phyloP scores from a whole-genome alignment of 2,797 vertebrate genomes.

The Thamnophis elegans region DNA sequence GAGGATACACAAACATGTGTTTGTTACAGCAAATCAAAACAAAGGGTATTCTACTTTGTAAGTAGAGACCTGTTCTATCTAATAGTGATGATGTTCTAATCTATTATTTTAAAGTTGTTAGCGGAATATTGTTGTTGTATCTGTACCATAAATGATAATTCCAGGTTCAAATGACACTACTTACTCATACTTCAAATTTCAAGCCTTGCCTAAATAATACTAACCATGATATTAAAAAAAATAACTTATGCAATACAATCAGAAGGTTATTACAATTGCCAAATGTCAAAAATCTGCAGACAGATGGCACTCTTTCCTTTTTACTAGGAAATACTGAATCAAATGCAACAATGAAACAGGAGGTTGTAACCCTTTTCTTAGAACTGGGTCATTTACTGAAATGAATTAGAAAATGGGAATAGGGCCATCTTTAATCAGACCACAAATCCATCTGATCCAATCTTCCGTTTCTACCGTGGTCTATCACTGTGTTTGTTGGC shows the following conservation, averaged over 20 bases:
- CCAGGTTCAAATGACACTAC: background rate
- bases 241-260: background rate
- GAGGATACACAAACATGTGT: background rate
- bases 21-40: background rate
- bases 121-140: background rate
- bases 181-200: no score
- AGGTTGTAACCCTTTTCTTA: background rate
- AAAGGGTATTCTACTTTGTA: background rate
- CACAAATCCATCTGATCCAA: background rate
- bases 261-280: background rate
- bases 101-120: background rate
- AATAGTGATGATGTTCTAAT: background rate
- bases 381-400: background rate
- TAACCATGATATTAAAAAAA: background rate
- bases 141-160: background rate
- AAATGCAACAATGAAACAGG: background rate
- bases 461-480: background rate
- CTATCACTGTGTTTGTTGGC: background rate
- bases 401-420: background rate
- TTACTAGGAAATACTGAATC: background rate
- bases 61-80: background rate
- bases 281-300: background rate
- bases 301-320: slow-evolving; percentile 31
- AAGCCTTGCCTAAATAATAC: background rate
- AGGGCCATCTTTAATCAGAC: background rate